Conservation (phyloP, 2,797 vertebrate species). For the Coregonus sp. region DNA sequence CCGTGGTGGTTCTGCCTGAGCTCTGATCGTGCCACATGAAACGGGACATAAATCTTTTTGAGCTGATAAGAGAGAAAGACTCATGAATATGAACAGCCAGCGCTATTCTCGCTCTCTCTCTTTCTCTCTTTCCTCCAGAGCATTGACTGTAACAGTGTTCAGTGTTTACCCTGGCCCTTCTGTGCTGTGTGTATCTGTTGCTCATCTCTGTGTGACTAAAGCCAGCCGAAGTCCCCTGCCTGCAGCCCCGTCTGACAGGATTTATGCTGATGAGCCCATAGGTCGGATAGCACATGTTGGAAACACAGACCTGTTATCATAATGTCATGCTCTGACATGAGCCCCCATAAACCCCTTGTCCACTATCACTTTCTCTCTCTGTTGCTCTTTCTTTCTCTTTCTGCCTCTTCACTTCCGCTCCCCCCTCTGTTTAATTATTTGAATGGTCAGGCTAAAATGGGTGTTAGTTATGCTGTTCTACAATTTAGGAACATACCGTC, state of each 20-base stretch:
- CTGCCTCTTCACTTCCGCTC: neutral
- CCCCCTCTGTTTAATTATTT: conserved; percentile 16
- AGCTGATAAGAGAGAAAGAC: conserved; percentile 7
- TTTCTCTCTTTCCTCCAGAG: neutral
- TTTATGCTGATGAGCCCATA: neutral
- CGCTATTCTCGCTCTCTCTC: neutral
- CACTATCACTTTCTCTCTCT: neutral
- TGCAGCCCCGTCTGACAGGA: no score
- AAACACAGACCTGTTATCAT: conserved; percentile 9
- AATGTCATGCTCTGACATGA: neutral
- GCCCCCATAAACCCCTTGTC: neutral
- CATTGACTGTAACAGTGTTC: neutral
- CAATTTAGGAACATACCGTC: neutral
- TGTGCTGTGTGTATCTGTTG: neutral
- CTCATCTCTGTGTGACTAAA: conserved; percentile 1
- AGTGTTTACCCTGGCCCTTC: neutral
- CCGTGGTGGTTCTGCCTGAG: neutral
- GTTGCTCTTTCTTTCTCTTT: neutral
- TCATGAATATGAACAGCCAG: conserved; percentile 4
- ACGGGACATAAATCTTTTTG: conserved; percentile 1
- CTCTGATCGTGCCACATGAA: neutral
- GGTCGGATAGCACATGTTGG: neutral
- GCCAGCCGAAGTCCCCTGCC: neutral
- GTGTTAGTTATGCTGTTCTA: neutral
- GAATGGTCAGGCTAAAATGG: neutral